Evolutionary conservation across 2,113 vertebrate genomes (phyloP).

Genomic region (Ramphastos sulfuratus): DNA sequence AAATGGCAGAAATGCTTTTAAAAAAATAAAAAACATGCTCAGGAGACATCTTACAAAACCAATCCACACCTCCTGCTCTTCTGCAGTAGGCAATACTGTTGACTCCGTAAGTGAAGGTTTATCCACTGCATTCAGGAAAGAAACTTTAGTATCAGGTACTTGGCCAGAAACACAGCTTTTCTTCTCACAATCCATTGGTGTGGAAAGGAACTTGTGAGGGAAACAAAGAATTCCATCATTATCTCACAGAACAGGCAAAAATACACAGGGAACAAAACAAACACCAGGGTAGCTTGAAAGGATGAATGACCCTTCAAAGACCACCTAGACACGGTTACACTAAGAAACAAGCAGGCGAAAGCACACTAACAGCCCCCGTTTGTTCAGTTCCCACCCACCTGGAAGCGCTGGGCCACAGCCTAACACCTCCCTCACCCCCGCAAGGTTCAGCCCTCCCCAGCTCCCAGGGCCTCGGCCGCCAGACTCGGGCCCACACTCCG

Average conservation of each 20-base stretch:
- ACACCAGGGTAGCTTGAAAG: fast-evolving
- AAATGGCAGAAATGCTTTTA: background rate
- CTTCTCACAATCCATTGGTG: slow-evolving; percentile 13
- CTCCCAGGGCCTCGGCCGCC: fast-evolving
- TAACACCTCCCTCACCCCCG: fast-evolving
- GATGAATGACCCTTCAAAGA: fast-evolving
- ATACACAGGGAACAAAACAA: fast-evolving
- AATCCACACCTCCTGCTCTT: slow-evolving; percentile 40
- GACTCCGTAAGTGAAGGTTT: slow-evolving; percentile 23
- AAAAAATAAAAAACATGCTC: background rate
- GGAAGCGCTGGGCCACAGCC: fast-evolving
- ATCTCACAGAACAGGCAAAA: background rate
- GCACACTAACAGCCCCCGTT: fast-evolving
- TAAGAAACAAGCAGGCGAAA: fast-evolving
- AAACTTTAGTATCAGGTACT: background rate
- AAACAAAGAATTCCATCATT: background rate
- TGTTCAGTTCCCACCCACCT: fast-evolving
- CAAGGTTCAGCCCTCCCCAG: fast-evolving
- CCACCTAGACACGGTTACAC: fast-evolving
- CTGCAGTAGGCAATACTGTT: background rate
- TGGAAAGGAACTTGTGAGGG: background rate
- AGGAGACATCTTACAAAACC: background rate
- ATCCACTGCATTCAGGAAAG: background rate
- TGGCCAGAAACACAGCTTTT: background rate
- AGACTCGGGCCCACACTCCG: background rate